Evolutionary conservation across 2,113 vertebrate genomes (phyloP).

Genomic region (Apteryx owenii): DNA sequence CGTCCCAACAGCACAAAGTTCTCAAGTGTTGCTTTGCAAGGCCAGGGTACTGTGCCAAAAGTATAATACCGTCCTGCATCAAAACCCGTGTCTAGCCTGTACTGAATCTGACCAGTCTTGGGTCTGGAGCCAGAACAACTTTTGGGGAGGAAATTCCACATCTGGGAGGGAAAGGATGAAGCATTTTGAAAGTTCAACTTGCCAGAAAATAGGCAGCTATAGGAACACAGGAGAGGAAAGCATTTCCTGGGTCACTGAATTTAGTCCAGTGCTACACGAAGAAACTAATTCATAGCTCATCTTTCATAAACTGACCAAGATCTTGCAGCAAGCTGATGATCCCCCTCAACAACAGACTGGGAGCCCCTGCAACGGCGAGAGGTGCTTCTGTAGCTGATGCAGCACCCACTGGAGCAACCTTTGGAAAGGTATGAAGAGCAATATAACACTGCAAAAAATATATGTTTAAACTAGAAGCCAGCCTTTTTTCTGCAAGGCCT

Average conservation of each 20-base stretch:
- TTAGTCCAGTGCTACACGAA: constrained; percentile 14
- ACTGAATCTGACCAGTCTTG: constrained; percentile 15
- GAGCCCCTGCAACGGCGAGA: accelerated
- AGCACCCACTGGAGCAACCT: neutral
- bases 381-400: neutral
- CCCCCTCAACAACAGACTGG: neutral
- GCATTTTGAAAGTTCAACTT: constrained; percentile 49
- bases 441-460: neutral
- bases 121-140: constrained; percentile 25
- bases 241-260: constrained; percentile 69
- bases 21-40: neutral
- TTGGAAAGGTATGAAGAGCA: neutral
- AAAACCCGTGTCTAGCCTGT: constrained; percentile 10
- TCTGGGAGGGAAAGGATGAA: constrained; percentile 70
- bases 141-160: constrained; percentile 67
- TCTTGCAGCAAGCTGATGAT: neutral
- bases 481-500: neutral
- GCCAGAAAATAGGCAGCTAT: constrained; percentile 34
- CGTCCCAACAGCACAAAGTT: neutral
- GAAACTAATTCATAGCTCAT: neutral
- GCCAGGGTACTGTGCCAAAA: constrained; percentile 29
- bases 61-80: constrained; percentile 22
- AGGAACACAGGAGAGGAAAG: constrained; percentile 60
- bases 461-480: neutral
- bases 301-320: neutral